A percentile compares a stretch with the other conserved stretches of the same genome.
These are phyloP conservation scores for Apogon hyalosoma DNA, from an alignment of 2,797 vertebrate genomes.

Conservation along the genomic window DNA sequence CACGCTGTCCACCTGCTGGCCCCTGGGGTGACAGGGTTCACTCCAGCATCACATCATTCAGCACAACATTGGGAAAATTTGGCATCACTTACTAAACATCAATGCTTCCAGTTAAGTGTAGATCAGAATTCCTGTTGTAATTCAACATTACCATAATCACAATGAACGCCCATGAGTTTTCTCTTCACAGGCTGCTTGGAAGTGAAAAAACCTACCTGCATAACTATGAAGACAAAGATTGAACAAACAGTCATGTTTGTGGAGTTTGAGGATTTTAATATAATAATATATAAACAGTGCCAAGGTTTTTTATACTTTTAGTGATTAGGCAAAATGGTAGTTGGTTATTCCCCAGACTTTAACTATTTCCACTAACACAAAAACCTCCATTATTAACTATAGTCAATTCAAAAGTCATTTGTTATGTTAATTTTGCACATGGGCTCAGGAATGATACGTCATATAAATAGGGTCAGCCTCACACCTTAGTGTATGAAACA, in stretches of 20 bases:
- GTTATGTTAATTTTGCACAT: background rate
- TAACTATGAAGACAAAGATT: constrained; percentile 29
- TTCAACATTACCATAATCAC: constrained; percentile 9
- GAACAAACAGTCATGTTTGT: constrained; percentile 44
- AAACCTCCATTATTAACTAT: background rate
- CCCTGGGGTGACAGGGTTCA: constrained; percentile 62
- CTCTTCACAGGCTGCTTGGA: constrained; percentile 2
- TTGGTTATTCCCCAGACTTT: background rate
- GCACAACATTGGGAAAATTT: constrained; percentile 2
- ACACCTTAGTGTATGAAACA: constrained; percentile 1
- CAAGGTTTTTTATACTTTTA: background rate
- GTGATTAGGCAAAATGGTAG: background rate
- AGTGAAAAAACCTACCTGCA: constrained; percentile 33
- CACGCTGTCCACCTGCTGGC: constrained; percentile 68
- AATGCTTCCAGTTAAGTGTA: constrained; percentile 18
- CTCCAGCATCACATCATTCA: constrained; percentile 47
- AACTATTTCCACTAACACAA: background rate
- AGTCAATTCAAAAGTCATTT: background rate
- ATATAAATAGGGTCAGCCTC: background rate
- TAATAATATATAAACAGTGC: background rate
- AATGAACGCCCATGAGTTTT: constrained; percentile 25
- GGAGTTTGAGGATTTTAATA: constrained; percentile 33
- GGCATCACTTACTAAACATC: constrained; percentile 21
- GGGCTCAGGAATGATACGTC: background rate
- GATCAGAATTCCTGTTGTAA: constrained; percentile 21